Base-by-base conservation (phyloP, 2,797 vertebrate species). In the Garrulus glandarius region DNA sequence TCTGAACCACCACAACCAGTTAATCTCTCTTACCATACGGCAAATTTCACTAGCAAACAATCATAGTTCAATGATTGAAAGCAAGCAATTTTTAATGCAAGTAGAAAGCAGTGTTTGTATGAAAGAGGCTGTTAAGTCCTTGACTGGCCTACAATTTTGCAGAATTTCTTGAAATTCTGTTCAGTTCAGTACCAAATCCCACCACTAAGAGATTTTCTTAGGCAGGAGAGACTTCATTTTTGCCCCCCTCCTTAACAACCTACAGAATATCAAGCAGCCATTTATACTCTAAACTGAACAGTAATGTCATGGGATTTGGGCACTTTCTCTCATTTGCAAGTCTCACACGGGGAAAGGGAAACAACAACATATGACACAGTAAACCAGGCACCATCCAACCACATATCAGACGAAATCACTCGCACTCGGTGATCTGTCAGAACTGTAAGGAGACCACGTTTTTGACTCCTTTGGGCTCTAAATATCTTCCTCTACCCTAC, bases 21-120 rank as follows among this genome's bases (percentile, higher is more conserved):
- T 83, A 83, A 84, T 79, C 64, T 70, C 53, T 74, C 57, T 46
- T 37, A 50, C 72, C 61, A 52, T 12, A 83, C 0, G 0, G 75
- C 53, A 68, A 78, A 69, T 84, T 93, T 84, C 55, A 43, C 74
- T 56, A 55, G 79, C 74, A 91, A 93, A 68, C 41, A 72, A 84
- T 26, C 61, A 52, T 2, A 78, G 61, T 57, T 64, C 57, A 75
- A 12, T 1, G 6, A 87, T 50, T 93, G 70, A 91, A 87, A 94
- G 53, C 39, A 41, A 78, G 50, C 13, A 8, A 67, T 69, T 89
- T 72, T 78, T 49, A 89, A 49, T 13, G 77, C 55, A 59, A 46
- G 47, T 30, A 63, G n/a, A 88, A 90, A 86, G 23, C 26, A 26
- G 39, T 8, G n/a, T 53, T 88, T 60, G 34, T 65, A 49, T 30